Percentiles rank a stretch among this genome's conserved stretches.
Evolutionary conservation across 2,888 invertebrate species (phyloP).

Genomic region (Ormyrus thymus): DNA sequence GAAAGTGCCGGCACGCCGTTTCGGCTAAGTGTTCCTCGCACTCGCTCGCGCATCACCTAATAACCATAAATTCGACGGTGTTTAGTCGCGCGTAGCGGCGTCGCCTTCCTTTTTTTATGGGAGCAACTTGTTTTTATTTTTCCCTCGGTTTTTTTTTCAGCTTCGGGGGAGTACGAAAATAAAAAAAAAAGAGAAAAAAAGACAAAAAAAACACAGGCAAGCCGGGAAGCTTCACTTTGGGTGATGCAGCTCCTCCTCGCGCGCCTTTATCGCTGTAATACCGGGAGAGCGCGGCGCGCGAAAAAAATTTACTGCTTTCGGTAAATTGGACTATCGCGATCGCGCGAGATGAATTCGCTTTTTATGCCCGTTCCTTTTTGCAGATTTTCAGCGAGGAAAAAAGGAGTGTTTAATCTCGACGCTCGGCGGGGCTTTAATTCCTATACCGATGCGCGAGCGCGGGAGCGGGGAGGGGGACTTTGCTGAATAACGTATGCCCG

Average conservation of each 20-base stretch:
- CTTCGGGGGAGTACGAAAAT: constrained; percentile 4
- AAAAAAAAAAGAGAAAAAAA: too few relatives aligned
- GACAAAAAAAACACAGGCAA: neutral
- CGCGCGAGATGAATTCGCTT: constrained; percentile 15
- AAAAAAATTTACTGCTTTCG: constrained; percentile 36
- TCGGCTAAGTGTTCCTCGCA: constrained; percentile 50
- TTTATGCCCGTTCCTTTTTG: neutral
- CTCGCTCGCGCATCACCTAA: constrained; percentile 50
- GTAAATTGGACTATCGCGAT: constrained; percentile 45
- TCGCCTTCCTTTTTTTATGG: constrained; percentile 15
- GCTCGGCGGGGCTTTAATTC: neutral
- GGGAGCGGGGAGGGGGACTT: too few relatives aligned
- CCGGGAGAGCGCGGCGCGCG: constrained; percentile 5
- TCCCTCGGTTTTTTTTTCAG: constrained; percentile 24
- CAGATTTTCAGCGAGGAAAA: neutral
- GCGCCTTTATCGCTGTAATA: constrained; percentile 39
- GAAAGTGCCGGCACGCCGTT: constrained; percentile 49
- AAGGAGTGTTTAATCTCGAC: constrained; percentile 17
- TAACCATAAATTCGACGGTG: constrained; percentile 54
- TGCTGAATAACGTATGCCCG: too few relatives aligned
- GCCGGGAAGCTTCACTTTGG: neutral
- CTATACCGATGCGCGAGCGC: too few relatives aligned
- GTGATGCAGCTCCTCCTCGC: neutral
- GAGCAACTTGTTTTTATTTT: too few relatives aligned
- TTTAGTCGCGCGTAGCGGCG: constrained; percentile 36